Percentiles rank a stretch among this genome's conserved stretches.
These are phyloP conservation scores for Falco punctatus DNA, from an alignment of 2,113 vertebrate genomes.

Conservation along the genomic window DNA sequence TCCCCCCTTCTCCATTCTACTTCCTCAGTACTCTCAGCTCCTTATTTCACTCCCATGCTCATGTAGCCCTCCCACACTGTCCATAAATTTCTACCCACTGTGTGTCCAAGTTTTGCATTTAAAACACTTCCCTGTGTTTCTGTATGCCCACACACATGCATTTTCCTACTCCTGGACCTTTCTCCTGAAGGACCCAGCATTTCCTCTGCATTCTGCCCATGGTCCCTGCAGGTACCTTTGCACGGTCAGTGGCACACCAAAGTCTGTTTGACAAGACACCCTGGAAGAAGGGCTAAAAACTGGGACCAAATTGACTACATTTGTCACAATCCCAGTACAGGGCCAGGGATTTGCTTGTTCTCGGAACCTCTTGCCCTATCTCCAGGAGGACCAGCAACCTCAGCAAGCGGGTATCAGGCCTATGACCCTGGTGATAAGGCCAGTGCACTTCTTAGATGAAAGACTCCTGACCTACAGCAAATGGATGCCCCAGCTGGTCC, in stretches of 20 bases:
- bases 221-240: background rate
- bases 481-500: background rate
- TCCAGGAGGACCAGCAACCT: background rate
- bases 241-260: accelerated
- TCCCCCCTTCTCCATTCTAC: background rate
- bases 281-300: background rate
- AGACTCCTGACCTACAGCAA: background rate
- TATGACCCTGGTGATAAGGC: background rate
- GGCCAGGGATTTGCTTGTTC: background rate
- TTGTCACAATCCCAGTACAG: background rate
- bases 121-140: background rate
- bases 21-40: background rate
- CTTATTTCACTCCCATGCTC: background rate
- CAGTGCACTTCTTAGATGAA: background rate
- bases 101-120: background rate
- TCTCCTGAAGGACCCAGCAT: background rate
- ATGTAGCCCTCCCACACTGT: background rate
- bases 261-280: background rate
- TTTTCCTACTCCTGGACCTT: background rate
- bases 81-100: background rate
- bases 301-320: background rate
- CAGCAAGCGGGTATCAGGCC: background rate
- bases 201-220: background rate
- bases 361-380: background rate
- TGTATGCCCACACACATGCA: background rate